A percentile compares a stretch with the other conserved stretches of the same genome.
phyloP scores from a whole-genome alignment of 2,113 vertebrate species.

The Cricetomys ansorgei region DNA sequence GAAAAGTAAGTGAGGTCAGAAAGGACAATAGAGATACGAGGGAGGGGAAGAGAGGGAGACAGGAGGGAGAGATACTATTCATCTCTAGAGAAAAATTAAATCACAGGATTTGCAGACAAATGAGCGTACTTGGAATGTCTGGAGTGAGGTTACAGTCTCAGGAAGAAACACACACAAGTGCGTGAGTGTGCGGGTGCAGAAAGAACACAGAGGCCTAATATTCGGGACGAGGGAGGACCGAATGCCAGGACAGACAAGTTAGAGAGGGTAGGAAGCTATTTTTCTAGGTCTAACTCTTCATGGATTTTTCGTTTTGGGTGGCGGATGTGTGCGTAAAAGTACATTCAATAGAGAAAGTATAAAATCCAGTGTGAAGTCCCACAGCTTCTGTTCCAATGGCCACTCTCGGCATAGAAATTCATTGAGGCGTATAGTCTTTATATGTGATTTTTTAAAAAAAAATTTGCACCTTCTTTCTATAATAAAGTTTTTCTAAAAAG shows the following conservation, averaged over 20 bases:
- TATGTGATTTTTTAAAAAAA: neutral
- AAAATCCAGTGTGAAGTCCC: neutral
- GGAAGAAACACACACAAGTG: neutral
- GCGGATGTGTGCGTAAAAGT: neutral
- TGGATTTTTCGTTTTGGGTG: neutral
- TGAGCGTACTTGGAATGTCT: neutral
- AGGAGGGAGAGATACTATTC: neutral
- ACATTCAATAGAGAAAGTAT: neutral
- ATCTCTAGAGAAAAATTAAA: neutral
- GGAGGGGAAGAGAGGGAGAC: no score
- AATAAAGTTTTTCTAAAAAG: neutral
- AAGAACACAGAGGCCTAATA: neutral
- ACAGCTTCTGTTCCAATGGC: neutral
- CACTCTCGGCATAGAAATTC: neutral
- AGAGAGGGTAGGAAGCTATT: neutral
- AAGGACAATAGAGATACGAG: no score
- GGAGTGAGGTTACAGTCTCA: neutral
- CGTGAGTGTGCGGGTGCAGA: neutral
- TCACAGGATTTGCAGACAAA: neutral
- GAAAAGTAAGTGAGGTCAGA: neutral
- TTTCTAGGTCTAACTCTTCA: neutral
- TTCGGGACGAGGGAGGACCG: neutral
- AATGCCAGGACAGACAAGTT: neutral
- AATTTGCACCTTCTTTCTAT: neutral
- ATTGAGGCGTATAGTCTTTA: neutral